Evolutionary conservation across 1,140 invertebrate species (phyloP), one percentile per base, ranked within the genome.

Genomic region (Melitaea cinxia): DNA sequence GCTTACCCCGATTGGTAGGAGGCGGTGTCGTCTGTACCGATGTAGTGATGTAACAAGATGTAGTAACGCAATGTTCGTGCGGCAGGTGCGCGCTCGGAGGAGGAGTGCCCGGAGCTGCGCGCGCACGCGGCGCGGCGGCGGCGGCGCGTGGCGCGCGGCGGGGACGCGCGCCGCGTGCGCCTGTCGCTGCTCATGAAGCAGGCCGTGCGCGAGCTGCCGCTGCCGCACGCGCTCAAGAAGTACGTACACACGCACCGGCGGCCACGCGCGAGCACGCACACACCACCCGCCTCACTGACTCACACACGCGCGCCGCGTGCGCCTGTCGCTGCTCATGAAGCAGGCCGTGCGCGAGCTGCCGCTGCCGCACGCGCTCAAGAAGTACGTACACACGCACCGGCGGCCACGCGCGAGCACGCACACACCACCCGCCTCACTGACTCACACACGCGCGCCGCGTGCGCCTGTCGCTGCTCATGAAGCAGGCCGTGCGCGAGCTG

Each of bases 171-270:
- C 3, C 72, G 77, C 47, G 73, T 76, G 60, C 77, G 79, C 23
- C 79, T 84, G n/a, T 83, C 79, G 15, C 23, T 75, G 1, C 65
- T 80, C 42, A 82, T 88, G 82, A 81, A 80, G 71, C 75, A 70
- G 14, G 76, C 69, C 60, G 71, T 85, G 35, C 68, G 75, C 50
- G 78, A 80, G 61, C 72, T 83, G 71, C 83, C 83, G 57, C 73
- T 89, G 58, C 86, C 84, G 9, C 70, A 77, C 55, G 75, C 80
- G 35, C 77, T 86, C 45, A 82, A 83, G 69, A 80, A 80, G 69
- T 88, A 68, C 35, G 56, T 59, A 1, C 15, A 42, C 26, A 14
- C 33, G 4, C 33, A 35, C n/a, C n/a, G n/a, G n/a, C n/a, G n/a
- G n/a, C n/a, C n/a, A n/a, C n/a, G n/a, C n/a, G n/a, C n/a, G n/a